Percentiles rank a stretch among this genome's conserved stretches.
These are phyloP conservation scores for Willisornis vidua DNA, from an alignment of 2,113 vertebrate species.

Conservation along the genomic window DNA sequence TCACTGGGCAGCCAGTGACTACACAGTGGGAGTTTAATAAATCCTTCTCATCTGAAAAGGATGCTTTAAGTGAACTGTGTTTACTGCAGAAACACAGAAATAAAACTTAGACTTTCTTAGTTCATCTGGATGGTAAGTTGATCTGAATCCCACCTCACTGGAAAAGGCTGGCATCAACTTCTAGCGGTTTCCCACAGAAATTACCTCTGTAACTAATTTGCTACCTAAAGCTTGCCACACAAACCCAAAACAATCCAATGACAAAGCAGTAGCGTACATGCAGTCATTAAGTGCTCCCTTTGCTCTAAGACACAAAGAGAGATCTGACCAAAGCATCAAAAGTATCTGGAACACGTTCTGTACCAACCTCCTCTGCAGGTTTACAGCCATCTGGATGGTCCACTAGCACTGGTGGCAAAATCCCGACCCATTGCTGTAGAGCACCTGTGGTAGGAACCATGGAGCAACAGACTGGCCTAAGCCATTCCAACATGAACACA, in stretches of 20 bases:
- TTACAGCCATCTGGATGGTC: slow-evolving; percentile 53
- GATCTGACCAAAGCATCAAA: not conserved
- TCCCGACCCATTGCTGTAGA: not conserved
- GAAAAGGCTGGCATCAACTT: not conserved
- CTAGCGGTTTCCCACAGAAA: not conserved
- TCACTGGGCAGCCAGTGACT: not conserved
- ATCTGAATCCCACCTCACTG: not conserved
- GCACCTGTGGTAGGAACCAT: not conserved
- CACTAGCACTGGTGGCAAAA: not conserved
- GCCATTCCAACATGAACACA: not conserved
- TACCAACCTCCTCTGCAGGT: slow-evolving; percentile 55
- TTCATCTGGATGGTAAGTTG: not conserved
- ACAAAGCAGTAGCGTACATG: not conserved
- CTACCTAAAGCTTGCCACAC: not conserved
- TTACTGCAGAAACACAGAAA: not conserved
- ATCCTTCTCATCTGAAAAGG: not conserved
- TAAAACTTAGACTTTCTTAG: not conserved
- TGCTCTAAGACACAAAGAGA: not conserved
- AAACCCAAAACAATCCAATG: not conserved
- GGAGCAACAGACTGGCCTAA: not conserved
- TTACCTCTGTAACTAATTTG: fast-evolving
- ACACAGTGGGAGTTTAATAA: not conserved
- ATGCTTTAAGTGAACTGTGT: not conserved
- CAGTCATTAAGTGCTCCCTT: not conserved
- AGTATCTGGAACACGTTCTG: not conserved